Evolutionary conservation across 2,113 vertebrate genomes (phyloP).

Genomic region (Catharus fuscescens): DNA sequence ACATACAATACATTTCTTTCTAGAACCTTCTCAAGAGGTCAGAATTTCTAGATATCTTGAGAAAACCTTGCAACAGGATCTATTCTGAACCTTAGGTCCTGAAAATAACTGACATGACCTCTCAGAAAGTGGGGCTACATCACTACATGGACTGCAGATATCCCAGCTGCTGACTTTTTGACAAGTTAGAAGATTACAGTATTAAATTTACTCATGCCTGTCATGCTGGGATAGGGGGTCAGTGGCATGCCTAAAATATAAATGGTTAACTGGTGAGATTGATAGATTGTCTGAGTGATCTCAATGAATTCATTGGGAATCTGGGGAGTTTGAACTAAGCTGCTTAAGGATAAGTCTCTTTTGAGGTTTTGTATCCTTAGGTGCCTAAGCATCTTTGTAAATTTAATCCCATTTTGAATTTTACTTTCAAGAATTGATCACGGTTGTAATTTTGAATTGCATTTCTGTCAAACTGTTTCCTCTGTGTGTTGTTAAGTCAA

Average conservation of each 20-base stretch:
- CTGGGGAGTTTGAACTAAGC: background rate
- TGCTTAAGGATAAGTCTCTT: background rate
- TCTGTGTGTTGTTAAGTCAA: background rate
- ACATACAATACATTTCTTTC: background rate
- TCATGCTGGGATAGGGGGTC: background rate
- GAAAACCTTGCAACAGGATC: background rate
- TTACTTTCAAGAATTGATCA: background rate
- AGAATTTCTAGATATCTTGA: background rate
- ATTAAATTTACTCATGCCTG: background rate
- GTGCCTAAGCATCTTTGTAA: background rate
- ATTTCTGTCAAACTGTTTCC: background rate
- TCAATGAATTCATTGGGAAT: background rate
- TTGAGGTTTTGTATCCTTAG: background rate
- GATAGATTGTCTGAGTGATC: background rate
- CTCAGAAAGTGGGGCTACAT: background rate
- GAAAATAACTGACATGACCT: background rate
- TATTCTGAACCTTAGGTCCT: background rate
- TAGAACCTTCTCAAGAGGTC: background rate
- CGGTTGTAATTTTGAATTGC: background rate
- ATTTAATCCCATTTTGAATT: slow-evolving; percentile 24
- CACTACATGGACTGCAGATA: background rate
- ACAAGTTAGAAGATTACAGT: background rate
- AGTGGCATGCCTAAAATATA: background rate
- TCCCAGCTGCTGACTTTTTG: background rate
- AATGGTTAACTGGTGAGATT: background rate